These are phyloP conservation scores for Ispidina picta DNA, from an alignment of 2,797 vertebrate species.

Conservation along the genomic window DNA sequence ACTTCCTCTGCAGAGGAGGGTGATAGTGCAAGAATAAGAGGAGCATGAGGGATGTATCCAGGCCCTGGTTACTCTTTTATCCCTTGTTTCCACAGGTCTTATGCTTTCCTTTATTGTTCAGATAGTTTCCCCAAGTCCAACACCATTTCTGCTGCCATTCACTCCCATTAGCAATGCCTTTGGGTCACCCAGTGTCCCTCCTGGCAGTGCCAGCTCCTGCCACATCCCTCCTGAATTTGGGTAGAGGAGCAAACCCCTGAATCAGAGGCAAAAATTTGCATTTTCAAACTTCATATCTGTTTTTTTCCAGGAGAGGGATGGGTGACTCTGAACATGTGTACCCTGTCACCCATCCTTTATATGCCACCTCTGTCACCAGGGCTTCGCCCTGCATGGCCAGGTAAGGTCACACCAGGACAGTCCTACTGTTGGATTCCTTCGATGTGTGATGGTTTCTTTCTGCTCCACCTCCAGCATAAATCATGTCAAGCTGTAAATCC, in stretches of 20 bases:
- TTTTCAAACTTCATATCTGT: background rate
- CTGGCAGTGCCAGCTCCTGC: background rate
- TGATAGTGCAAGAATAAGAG: background rate
- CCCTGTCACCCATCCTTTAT: background rate
- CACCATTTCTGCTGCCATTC: background rate
- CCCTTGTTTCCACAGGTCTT: background rate
- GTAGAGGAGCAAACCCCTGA: background rate
- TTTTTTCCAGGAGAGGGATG: background rate
- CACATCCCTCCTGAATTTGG: background rate
- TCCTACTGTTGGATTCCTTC: background rate
- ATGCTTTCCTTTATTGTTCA: background rate
- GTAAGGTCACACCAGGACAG: background rate
- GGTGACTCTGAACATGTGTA: background rate
- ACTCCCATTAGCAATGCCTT: fast-evolving
- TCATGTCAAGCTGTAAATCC: background rate
- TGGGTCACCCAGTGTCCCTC: background rate
- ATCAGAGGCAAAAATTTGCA: background rate
- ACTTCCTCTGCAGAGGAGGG: background rate
- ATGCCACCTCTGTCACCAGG: background rate
- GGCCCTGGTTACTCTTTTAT: fast-evolving
- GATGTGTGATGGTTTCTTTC: background rate
- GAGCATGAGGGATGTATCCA: background rate
- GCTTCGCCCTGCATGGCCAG: background rate
- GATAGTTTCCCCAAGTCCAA: background rate
- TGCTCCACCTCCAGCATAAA: background rate